A percentile compares a stretch with the other conserved stretches of the same genome.
These are phyloP conservation scores for Rhopalosiphum padi DNA, from an alignment of 1,140 invertebrate species.

Conservation along the genomic window DNA sequence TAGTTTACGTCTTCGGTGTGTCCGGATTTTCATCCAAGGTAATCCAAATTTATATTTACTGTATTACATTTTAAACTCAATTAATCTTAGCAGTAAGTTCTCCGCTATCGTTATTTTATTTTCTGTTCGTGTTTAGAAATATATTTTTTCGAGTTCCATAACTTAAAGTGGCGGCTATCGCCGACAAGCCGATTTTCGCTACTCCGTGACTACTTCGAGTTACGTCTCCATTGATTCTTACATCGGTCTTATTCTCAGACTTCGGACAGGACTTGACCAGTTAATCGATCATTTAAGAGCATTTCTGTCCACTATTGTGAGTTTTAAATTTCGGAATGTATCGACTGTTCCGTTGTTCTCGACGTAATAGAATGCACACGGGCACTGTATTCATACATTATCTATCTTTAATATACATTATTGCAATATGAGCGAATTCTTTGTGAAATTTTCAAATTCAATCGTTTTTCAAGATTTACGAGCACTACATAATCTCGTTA, in stretches of 20 bases:
- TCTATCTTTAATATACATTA: neutral
- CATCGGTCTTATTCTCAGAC: neutral
- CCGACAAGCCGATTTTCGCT: neutral
- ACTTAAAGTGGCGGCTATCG: neutral
- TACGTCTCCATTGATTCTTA: neutral
- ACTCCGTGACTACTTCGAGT: neutral
- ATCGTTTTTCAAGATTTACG: neutral
- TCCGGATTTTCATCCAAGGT: slow-evolving; percentile 53
- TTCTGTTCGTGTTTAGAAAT: neutral
- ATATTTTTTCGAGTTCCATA: neutral
- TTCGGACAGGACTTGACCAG: neutral
- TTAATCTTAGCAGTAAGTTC: neutral
- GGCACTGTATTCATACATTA: neutral
- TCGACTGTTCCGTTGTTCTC: neutral
- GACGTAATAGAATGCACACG: neutral
- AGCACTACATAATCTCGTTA: neutral
- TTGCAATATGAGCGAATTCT: neutral
- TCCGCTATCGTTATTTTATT: neutral
- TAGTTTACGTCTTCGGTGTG: neutral
- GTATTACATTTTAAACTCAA: neutral
- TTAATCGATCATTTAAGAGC: neutral
- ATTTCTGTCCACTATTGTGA: neutral
- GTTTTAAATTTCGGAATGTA: neutral
- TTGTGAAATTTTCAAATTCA: neutral
- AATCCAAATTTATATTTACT: neutral